Evolutionary conservation across 2,113 vertebrate genomes (phyloP).

Genomic region (Myotis lucifugus): DNA sequence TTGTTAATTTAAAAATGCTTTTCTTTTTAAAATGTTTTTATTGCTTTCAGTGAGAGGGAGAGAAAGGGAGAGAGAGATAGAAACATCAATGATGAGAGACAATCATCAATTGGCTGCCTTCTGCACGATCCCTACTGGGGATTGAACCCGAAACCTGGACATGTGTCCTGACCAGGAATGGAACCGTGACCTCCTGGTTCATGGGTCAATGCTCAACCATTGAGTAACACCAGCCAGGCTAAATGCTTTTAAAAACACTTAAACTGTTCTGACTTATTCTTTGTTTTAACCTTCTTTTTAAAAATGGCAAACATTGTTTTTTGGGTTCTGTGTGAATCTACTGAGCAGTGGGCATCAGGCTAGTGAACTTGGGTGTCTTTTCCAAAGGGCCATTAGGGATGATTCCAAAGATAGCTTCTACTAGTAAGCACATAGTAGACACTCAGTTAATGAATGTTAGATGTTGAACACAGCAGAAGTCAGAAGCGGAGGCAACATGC

Average conservation of each 20-base stretch:
- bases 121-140: too few relatives aligned
- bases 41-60: too few relatives aligned
- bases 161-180: too few relatives aligned
- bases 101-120: too few relatives aligned
- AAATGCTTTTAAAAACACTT: slow-evolving; percentile 11
- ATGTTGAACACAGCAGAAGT: not conserved
- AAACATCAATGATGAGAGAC: too few relatives aligned
- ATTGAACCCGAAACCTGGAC: too few relatives aligned
- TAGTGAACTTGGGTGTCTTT: not conserved
- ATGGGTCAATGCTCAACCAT: too few relatives aligned
- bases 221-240: too few relatives aligned
- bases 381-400: not conserved
- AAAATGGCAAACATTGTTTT: not conserved
- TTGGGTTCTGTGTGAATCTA: not conserved
- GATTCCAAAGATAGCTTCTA: not conserved
- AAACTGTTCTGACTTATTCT: not conserved
- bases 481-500: not conserved
- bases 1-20: slow-evolving; percentile 29
- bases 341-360: not conserved
- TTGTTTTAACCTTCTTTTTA: not conserved
- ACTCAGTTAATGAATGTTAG: not conserved
- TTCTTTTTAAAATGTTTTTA: too few relatives aligned
- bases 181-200: too few relatives aligned
- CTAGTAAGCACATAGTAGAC: not conserved
- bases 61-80: too few relatives aligned